Evolutionary conservation across 2,113 vertebrate species (phyloP).

Genomic region (Pampusana beccarii): DNA sequence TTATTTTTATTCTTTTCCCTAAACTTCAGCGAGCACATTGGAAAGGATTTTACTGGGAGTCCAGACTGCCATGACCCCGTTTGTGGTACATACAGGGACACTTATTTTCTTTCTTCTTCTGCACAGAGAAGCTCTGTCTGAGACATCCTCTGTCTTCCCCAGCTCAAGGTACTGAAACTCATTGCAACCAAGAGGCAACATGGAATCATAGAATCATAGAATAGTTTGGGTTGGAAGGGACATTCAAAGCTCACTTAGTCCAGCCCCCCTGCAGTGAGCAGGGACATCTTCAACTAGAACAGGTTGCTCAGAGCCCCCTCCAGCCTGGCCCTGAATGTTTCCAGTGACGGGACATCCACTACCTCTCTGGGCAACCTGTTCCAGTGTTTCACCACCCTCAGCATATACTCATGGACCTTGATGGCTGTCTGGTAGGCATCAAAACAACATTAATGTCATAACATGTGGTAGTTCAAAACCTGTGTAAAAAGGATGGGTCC

Average conservation of each 20-base stretch:
- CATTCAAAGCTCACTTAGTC: too few species aligned
- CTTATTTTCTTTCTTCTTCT: not conserved
- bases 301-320: too few species aligned
- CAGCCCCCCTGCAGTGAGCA: too few species aligned
- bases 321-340: too few species aligned
- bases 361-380: too few species aligned
- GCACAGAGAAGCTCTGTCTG: not conserved
- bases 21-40: not conserved
- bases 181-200: not conserved
- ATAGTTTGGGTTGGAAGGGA: too few species aligned
- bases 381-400: too few species aligned
- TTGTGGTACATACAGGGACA: not conserved
- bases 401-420: not conserved
- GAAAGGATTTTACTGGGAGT: constrained; percentile 33
- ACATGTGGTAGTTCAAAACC: not conserved
- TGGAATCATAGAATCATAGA: too few species aligned
- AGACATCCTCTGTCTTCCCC: not conserved
- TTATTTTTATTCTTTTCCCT: constrained; percentile 46
- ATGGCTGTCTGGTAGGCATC: not conserved
- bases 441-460: not conserved
- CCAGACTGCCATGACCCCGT: not conserved
- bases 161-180: not conserved
- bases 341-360: too few species aligned
- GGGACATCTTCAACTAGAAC: too few species aligned
- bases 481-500: not conserved